Percentiles rank a stretch among this genome's conserved stretches.
These are phyloP conservation scores for Tenthredo mesomela DNA, from an alignment of 2,888 invertebrate genomes.

Conservation along the genomic window DNA sequence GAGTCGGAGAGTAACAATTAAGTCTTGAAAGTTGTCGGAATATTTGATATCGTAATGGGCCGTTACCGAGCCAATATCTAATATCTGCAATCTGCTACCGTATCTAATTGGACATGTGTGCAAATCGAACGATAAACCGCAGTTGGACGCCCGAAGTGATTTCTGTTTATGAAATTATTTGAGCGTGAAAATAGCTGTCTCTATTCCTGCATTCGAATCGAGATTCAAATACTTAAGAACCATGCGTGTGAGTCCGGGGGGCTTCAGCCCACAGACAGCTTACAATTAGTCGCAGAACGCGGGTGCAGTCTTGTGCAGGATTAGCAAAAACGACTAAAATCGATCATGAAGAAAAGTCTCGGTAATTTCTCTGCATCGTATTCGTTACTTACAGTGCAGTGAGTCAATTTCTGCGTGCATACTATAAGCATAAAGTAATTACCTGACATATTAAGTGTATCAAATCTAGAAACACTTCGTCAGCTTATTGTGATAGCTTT, in stretches of 20 bases:
- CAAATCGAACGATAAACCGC: not conserved
- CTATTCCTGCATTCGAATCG: not conserved
- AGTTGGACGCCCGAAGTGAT: not conserved
- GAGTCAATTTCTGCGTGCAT: not conserved
- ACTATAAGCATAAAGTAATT: not conserved
- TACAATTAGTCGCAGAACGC: no score
- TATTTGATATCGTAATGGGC: conserved; percentile 39
- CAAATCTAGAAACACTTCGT: not conserved
- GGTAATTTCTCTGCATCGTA: not conserved
- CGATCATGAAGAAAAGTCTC: not conserved
- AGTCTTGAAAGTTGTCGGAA: conserved; percentile 40
- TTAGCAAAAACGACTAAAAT: no score
- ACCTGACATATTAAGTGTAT: not conserved
- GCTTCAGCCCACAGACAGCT: not conserved
- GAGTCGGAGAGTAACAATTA: not conserved
- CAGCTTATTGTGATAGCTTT: not conserved
- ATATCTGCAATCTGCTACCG: conserved; percentile 38
- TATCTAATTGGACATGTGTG: conserved; percentile 17
- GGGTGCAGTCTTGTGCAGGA: no score
- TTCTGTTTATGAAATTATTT: not conserved
- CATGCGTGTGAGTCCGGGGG: not conserved
- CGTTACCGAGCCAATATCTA: conserved; percentile 34
- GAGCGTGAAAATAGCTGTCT: not conserved
- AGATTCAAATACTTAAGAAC: not conserved
- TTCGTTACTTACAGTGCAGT: not conserved